Evolutionary conservation across 2,888 invertebrate genomes (phyloP).

Genomic region (Drosophila demipolita): DNA sequence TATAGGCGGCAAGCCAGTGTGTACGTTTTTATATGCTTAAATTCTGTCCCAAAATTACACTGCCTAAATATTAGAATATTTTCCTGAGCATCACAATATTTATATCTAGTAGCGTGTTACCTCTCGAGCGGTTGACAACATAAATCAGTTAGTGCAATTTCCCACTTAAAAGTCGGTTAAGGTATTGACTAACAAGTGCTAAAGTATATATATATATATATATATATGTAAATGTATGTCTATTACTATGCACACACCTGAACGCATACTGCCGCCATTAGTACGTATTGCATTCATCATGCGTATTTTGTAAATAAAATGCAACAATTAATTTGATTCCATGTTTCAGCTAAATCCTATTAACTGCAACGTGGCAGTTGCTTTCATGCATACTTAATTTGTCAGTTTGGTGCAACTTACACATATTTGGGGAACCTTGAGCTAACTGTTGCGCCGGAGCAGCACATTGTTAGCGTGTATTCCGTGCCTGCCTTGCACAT

Average conservation of each 20-base stretch:
- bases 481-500: slow-evolving; percentile 17
- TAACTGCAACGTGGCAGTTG: slow-evolving; percentile 57
- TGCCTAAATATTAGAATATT: not conserved
- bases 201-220: slow-evolving; percentile 3
- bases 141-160: slow-evolving; percentile 64
- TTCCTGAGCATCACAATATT: not conserved
- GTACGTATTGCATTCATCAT: not conserved
- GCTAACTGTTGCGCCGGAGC: slow-evolving; percentile 66
- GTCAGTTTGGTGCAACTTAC: slow-evolving; percentile 65
- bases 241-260: not conserved
- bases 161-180: slow-evolving; percentile 56
- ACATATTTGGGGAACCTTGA: slow-evolving; percentile 54
- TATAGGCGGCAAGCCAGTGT: slow-evolving; percentile 13
- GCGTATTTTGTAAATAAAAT: slow-evolving; percentile 70
- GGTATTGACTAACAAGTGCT: slow-evolving; percentile 12
- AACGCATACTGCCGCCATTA: not conserved
- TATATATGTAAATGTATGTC: not conserved
- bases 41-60: not conserved
- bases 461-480: not conserved
- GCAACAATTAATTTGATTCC: slow-evolving; percentile 77
- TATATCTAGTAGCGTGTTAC: not conserved
- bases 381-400: slow-evolving; percentile 76
- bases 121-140: slow-evolving; percentile 44
- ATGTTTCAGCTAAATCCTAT: slow-evolving; percentile 67
- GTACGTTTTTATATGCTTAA: not conserved